Conservation (phyloP, 1,140 invertebrate species). For the Ooceraea biroi region DNA sequence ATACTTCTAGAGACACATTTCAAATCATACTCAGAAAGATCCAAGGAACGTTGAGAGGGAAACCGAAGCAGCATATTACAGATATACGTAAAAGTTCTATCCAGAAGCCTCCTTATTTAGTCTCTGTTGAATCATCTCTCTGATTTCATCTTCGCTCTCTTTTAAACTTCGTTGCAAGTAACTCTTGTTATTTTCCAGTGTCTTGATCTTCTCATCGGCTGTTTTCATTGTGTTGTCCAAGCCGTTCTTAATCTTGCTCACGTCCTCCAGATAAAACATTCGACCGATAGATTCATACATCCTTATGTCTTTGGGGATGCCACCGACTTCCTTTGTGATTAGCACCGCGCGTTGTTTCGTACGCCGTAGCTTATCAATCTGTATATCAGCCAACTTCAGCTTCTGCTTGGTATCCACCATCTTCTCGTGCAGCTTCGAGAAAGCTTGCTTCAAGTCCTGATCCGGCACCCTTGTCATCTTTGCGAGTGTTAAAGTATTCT, state of each 20-base stretch:
- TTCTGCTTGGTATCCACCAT: constrained; percentile 93
- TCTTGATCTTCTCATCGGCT: constrained; percentile 91
- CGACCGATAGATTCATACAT: constrained; percentile 93
- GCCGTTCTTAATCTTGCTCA: constrained; percentile 89
- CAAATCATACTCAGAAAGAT: neutral
- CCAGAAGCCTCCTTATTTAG: constrained; percentile 78
- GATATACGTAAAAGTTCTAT: constrained; percentile 52
- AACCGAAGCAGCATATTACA: neutral
- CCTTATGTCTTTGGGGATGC: constrained; percentile 88
- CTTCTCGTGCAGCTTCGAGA: constrained; percentile 94
- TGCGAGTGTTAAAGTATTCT: neutral
- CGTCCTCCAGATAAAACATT: constrained; percentile 93
- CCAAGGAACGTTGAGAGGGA: too few relatives aligned
- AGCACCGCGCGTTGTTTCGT: constrained; percentile 90
- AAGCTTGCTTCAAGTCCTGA: constrained; percentile 90
- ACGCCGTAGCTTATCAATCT: constrained; percentile 91
- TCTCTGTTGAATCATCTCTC: constrained; percentile 93
- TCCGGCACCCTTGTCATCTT: constrained; percentile 83
- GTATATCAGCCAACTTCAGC: constrained; percentile 92
- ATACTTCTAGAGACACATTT: neutral
- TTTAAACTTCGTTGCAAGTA: constrained; percentile 93
- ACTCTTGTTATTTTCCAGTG: constrained; percentile 91
- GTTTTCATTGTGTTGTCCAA: constrained; percentile 88
- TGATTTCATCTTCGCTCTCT: constrained; percentile 93
- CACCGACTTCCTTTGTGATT: constrained; percentile 88